phyloP scores from a whole-genome alignment of 2,888 invertebrate genomes.

The Perithous albicinctus region DNA sequence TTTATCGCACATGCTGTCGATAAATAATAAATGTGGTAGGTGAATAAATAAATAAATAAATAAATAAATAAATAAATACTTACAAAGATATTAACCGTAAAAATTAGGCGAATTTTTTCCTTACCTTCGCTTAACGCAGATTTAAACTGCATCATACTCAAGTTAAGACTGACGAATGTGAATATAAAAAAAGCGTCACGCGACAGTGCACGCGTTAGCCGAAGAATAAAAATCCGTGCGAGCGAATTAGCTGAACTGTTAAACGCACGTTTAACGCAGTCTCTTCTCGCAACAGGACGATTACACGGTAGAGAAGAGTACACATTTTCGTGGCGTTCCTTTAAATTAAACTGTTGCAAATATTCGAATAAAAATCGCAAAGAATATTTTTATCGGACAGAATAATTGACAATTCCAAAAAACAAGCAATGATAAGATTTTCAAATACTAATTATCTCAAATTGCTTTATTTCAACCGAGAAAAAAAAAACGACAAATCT shows the following conservation, averaged over 20 bases:
- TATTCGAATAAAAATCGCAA: background rate
- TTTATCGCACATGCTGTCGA: no score
- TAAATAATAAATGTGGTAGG: no score
- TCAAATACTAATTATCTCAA: background rate
- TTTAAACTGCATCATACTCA: background rate
- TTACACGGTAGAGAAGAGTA: background rate
- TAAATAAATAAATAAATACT: background rate
- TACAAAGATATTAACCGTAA: background rate
- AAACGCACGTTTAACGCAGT: conserved; percentile 25
- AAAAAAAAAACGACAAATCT: background rate
- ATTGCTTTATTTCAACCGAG: background rate
- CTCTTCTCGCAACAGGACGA: conserved; percentile 34
- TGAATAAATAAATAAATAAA: no score
- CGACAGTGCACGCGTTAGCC: background rate
- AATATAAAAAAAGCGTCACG: background rate
- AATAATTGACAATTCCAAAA: background rate
- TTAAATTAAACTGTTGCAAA: background rate
- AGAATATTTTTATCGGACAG: background rate
- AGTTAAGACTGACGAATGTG: background rate
- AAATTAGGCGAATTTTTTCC: conserved; percentile 1
- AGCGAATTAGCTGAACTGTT: conserved; percentile 1
- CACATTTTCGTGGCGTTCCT: conserved; percentile 3
- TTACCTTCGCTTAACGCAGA: conserved; percentile 1
- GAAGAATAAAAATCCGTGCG: conserved; percentile 16
- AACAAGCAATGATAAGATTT: background rate